A percentile compares a stretch with the other conserved stretches of the same genome.
Conservation (phyloP, 2,888 invertebrate genomes). For the Acleris holmiana region DNA sequence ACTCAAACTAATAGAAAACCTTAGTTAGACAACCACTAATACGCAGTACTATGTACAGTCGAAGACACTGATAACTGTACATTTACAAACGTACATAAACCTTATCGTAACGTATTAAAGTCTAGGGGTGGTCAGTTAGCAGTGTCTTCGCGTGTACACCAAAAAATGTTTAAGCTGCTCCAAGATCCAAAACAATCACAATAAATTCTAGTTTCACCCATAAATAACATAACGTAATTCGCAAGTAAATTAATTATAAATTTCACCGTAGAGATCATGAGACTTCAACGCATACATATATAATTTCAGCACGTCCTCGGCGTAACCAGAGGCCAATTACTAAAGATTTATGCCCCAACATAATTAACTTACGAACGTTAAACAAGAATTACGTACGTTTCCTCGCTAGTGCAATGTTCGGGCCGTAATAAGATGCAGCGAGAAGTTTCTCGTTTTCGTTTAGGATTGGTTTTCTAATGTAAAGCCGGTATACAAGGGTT, state of each 20-base stretch:
- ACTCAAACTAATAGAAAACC: too few species aligned
- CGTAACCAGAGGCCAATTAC: constrained; percentile 84
- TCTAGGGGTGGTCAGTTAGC: too few species aligned
- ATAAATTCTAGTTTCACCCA: background rate
- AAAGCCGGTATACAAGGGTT: too few species aligned
- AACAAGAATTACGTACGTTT: constrained; percentile 33
- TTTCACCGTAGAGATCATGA: constrained; percentile 56
- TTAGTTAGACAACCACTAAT: too few species aligned
- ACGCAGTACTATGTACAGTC: too few species aligned
- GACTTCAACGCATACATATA: constrained; percentile 76
- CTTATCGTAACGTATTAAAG: too few species aligned
- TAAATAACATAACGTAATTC: constrained; percentile 43
- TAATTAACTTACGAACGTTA: constrained; percentile 78
- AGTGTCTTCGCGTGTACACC: too few species aligned
- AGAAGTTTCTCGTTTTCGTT: constrained; percentile 8
- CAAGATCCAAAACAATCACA: too few species aligned
- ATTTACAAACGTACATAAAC: too few species aligned
- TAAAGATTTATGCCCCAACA: constrained; percentile 83
- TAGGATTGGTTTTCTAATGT: constrained; percentile 15
- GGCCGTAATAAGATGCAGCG: constrained; percentile 24
- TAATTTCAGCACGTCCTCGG: constrained; percentile 83
- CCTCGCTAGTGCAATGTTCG: constrained; percentile 29
- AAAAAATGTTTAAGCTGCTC: too few species aligned
- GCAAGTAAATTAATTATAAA: constrained; percentile 53
- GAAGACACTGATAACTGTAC: too few species aligned